Evolutionary conservation across 1,140 invertebrate species (phyloP).

Genomic region (Bombus soroeensis): DNA sequence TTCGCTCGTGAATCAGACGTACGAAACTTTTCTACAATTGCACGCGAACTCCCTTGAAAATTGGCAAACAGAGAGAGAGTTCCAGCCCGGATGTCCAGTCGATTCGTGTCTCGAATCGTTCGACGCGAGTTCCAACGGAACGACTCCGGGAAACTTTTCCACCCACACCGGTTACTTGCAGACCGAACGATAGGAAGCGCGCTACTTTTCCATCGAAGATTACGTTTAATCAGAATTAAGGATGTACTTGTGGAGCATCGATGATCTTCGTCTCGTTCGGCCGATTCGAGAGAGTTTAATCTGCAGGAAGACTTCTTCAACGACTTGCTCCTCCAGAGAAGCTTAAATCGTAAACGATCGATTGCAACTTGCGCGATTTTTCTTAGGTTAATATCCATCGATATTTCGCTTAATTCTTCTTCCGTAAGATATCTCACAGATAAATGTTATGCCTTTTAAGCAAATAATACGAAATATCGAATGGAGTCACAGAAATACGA

Average conservation of each 20-base stretch:
- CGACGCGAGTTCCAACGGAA: constrained; percentile 21
- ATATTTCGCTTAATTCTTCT: background rate
- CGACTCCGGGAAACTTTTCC: constrained; percentile 45
- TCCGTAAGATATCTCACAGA: background rate
- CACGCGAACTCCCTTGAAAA: background rate
- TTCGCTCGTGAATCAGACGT: background rate
- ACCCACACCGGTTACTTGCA: background rate
- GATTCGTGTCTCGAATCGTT: constrained; percentile 21
- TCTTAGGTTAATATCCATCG: background rate
- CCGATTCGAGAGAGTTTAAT: constrained; percentile 54
- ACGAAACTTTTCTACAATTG: constrained; percentile 1
- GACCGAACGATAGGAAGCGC: constrained; percentile 7
- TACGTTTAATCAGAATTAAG: constrained; percentile 67
- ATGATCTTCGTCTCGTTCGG: constrained; percentile 56
- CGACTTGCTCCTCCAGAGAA: background rate
- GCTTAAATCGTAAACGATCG: constrained; percentile 6
- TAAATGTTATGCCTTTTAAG: background rate
- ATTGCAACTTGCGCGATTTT: background rate
- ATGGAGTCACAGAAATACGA: too few species aligned
- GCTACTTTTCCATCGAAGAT: constrained; percentile 40
- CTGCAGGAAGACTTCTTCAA: background rate
- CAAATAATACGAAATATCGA: too few species aligned
- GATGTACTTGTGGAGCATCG: constrained; percentile 47
- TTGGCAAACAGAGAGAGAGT: constrained; percentile 21
- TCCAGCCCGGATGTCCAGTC: constrained; percentile 34